Base-by-base conservation (phyloP, 2,888 invertebrate species). In the Yponomeuta cagnagella region DNA sequence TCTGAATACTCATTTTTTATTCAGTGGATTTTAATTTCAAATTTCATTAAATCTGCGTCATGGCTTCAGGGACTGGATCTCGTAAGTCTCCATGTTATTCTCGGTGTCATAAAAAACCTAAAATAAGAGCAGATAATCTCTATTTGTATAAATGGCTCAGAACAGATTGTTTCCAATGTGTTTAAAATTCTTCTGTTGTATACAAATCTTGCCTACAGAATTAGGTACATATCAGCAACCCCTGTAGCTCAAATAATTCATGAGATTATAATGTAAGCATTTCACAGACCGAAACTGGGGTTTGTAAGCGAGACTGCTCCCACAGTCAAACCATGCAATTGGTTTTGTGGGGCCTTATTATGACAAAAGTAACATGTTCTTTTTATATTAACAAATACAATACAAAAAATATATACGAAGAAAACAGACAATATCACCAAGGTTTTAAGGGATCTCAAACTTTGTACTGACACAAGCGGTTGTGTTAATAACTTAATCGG, bases 1-100 rank as follows among this genome's bases (percentile, higher is more conserved):
- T 88, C 77, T 86, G 89, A 75, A 83, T 84, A 86, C 89, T 90
- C 91, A 92, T 92, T 84, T 70, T 71, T 64, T 3, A 58, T 58
- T 15, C 15, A 58, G 52, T 15, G 52, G 12, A 4, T 58, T 15
- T 58, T 12, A 3, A 58, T 58, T 15, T 12, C 52, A 58, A 58
- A 58, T 4, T 58, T 58, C 52, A 58, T 58, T 15, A 58, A 15
- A 23, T 65, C 2, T 65, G 33, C 15, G 6, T 58, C 52, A 58
- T 58, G 15, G 15, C 15, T 15, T 58, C 5, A 12, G 3, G 3
- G 52, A 12, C 52, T 52, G 52, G 52, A 58, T 58, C 15, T 15
- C 12, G 52, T 5, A 58, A 58, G 15, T 5, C 12, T 15, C 52
- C 52, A 58, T 58, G 15, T 43, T 43, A 43, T 5, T 43, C 43